Percentiles rank a stretch among this genome's conserved stretches.
Evolutionary conservation across 2,113 vertebrate species (phyloP).

Genomic region (Raphicerus campestris): DNA sequence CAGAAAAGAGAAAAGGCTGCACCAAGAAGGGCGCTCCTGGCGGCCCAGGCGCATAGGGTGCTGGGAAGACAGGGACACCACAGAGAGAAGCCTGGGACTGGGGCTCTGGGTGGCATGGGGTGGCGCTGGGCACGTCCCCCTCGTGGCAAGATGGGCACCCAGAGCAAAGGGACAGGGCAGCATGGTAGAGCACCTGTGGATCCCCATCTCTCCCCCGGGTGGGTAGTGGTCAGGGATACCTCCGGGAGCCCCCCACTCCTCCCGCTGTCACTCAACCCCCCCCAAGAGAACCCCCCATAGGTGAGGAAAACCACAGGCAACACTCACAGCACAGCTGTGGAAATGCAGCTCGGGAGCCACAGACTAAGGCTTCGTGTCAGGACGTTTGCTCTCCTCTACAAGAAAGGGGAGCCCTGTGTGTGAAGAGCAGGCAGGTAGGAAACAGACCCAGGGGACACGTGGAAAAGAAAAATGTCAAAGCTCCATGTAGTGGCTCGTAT

Average conservation of each 20-base stretch:
- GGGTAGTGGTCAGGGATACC: not conserved
- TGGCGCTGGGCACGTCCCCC: accelerated
- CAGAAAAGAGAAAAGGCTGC: not conserved
- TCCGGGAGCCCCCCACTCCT: too few species aligned
- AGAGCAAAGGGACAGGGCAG: not conserved
- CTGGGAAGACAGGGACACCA: not conserved
- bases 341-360: not conserved
- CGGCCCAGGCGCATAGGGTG: not conserved
- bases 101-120: not conserved
- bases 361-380: not conserved
- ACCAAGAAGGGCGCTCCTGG: not conserved
- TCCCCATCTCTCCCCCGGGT: accelerated
- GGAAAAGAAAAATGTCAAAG: not conserved
- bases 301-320: not conserved
- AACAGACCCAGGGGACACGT: not conserved
- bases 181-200: not conserved
- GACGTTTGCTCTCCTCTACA: accelerated
- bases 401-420: not conserved
- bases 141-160: too few species aligned
- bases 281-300: not conserved
- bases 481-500: not conserved
- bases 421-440: too few species aligned
- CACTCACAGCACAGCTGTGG: not conserved
- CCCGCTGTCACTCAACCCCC: not conserved
- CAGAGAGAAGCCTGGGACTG: not conserved